Evolutionary conservation across 2,113 vertebrate genomes (phyloP), one percentile per base, ranked within the genome.

Genomic region (Hemichromis elongatus): DNA sequence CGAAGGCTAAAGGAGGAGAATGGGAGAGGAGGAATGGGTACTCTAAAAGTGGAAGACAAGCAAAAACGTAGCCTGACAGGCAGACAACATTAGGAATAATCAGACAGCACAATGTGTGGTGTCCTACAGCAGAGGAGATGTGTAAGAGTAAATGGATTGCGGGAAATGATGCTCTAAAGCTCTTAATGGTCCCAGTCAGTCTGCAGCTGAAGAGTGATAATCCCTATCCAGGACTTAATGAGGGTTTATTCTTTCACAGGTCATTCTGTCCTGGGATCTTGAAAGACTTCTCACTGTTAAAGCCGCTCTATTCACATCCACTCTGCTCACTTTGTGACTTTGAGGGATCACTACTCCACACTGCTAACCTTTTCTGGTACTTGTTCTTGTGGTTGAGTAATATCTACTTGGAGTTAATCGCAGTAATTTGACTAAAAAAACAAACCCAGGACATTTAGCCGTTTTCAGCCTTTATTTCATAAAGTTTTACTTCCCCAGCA

Each of bases 51-150:
- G 50, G n/a, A 84, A 83, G 87, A 42, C 79, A 89, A 92, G 84
- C 86, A 91, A 83, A 90, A 88, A 89, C 82, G 85, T 85, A 80
- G 40, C 84, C 50, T 84, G 92, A 91, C 89, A 84, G 89, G 86
- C 81, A 73, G 80, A 83, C 70, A 73, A 85, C 85, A 90, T 81
- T 88, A 85, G 53, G 81, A 92, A 91, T 84, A 85, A 90, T 93
- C 88, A 88, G 80, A 68, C 83, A n/a, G 83, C 78, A 61, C 83
- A 81, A 50, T 77, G 81, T 57, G 88, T 78, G 79, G 75, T 83
- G 80, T 85, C 84, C 83, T 30, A 68, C 85, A 88, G 80, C 80
- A 77, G 81, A 80, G 75, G 66, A 85, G 79, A 83, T 45, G 79
- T 90, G 81, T 91, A 37, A 68, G 50, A 81, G 83, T 63, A 81